phyloP scores from a whole-genome alignment of 2,797 vertebrate genomes.

The Eidolon dupreanum region DNA sequence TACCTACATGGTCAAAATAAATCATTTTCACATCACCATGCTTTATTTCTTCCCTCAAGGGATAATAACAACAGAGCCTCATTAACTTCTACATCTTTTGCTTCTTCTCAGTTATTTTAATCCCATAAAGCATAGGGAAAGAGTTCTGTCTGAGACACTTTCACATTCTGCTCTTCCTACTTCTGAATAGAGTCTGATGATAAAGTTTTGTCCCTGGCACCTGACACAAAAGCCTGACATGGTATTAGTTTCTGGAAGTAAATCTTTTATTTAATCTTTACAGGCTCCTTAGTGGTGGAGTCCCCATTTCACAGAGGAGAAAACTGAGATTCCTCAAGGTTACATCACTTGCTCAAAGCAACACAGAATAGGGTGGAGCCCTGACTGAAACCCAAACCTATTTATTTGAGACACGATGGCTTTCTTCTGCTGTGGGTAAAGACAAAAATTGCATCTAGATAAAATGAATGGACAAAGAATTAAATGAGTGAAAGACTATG shows the following conservation, averaged over 20 bases:
- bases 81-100: not conserved
- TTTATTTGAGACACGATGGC: no score
- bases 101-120: not conserved
- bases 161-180: not conserved
- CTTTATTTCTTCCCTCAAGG: not conserved
- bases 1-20: conserved; percentile 10
- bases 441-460: not conserved
- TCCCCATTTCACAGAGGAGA: not conserved
- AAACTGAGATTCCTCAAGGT: not conserved
- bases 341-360: not conserved
- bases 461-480: not conserved
- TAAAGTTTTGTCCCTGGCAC: not conserved
- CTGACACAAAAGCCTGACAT: not conserved
- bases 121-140: not conserved
- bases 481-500: not conserved
- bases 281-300: not conserved
- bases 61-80: not conserved
- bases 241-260: not conserved
- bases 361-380: not conserved
- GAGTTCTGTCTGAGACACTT: not conserved
- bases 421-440: not conserved
- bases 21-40: not conserved
- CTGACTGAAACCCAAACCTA: not conserved
- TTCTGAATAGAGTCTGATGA: not conserved
- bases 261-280: not conserved